Percentiles rank a stretch among this genome's conserved stretches.
Conservation (phyloP, 2,888 invertebrate species). For the Dugesia japonica region DNA sequence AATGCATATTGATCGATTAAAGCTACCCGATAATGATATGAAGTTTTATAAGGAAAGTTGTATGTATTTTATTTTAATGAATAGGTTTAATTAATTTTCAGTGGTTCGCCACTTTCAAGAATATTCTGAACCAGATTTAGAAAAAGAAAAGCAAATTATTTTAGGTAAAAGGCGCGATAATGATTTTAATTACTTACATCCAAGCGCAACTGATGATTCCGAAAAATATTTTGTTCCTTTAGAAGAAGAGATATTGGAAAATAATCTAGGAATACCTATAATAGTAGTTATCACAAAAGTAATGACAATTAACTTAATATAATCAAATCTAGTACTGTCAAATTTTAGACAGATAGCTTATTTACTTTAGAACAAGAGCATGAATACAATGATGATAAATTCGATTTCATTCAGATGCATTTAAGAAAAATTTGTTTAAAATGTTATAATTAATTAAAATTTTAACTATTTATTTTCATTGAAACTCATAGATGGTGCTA, state of each 20-base stretch:
- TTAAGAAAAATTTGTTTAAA: slow-evolving; percentile 82
- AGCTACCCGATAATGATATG: slow-evolving; percentile 49
- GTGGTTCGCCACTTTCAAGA: slow-evolving; percentile 76
- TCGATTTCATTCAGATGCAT: slow-evolving; percentile 96
- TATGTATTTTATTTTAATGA: slow-evolving; percentile 41
- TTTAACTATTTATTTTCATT: too few species aligned
- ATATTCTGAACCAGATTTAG: slow-evolving; percentile 64
- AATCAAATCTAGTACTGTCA: background rate
- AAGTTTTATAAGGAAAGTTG: slow-evolving; percentile 55
- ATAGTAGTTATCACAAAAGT: slow-evolving; percentile 92
- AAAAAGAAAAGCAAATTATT: slow-evolving; percentile 37
- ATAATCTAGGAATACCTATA: slow-evolving; percentile 82
- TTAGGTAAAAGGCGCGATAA: slow-evolving; percentile 28
- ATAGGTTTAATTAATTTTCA: slow-evolving; percentile 37
- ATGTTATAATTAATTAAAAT: too few species aligned
- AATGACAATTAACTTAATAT: slow-evolving; percentile 34
- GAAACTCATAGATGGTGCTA: slow-evolving; percentile 71
- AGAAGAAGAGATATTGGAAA: slow-evolving; percentile 60
- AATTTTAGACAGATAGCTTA: slow-evolving; percentile 77
- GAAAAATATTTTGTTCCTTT: slow-evolving; percentile 60
- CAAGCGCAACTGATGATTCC: slow-evolving; percentile 32
- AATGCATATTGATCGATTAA: slow-evolving; percentile 76
- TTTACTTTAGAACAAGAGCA: slow-evolving; percentile 83
- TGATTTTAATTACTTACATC: slow-evolving; percentile 33
- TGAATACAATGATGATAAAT: slow-evolving; percentile 88